Conservation (phyloP, 2,797 vertebrate species). For the Coluber constrictor region DNA sequence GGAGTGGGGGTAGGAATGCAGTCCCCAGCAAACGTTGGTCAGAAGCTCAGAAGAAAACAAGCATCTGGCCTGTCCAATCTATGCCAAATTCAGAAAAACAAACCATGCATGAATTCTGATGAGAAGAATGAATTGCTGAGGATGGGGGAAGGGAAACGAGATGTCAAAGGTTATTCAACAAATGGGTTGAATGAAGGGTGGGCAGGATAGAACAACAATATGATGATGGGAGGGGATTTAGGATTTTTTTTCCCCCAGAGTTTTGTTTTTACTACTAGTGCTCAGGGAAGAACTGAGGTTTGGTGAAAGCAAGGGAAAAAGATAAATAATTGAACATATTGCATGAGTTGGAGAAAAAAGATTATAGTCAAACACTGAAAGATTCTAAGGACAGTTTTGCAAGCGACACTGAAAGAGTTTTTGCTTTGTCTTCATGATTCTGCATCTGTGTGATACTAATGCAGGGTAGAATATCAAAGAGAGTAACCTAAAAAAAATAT, state of each 20-base stretch:
- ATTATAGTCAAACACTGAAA: background rate
- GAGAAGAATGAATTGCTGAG: conserved; percentile 74
- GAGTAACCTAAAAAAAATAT: background rate
- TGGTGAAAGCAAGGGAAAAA: background rate
- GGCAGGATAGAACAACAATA: conserved; percentile 53
- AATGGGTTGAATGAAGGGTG: conserved; percentile 64
- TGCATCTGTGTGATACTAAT: background rate
- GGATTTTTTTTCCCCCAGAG: background rate
- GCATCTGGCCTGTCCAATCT: conserved; percentile 53
- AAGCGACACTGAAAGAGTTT: background rate
- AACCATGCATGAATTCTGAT: conserved; percentile 66
- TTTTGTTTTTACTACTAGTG: background rate
- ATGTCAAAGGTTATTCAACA: conserved; percentile 63
- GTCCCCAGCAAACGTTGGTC: conserved; percentile 14
- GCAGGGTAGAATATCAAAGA: background rate
- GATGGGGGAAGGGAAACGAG: conserved; percentile 28
- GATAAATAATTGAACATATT: background rate
- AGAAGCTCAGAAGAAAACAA: conserved; percentile 14
- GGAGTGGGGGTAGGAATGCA: background rate
- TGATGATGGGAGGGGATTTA: conserved; percentile 1
- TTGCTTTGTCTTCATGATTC: background rate
- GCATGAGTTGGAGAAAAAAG: conserved; percentile 11
- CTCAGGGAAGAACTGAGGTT: background rate
- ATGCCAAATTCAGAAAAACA: conserved; percentile 69
- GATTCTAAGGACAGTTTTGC: background rate